phyloP scores from a whole-genome alignment of 2,113 vertebrate genomes.

The Macquaria australasica region DNA sequence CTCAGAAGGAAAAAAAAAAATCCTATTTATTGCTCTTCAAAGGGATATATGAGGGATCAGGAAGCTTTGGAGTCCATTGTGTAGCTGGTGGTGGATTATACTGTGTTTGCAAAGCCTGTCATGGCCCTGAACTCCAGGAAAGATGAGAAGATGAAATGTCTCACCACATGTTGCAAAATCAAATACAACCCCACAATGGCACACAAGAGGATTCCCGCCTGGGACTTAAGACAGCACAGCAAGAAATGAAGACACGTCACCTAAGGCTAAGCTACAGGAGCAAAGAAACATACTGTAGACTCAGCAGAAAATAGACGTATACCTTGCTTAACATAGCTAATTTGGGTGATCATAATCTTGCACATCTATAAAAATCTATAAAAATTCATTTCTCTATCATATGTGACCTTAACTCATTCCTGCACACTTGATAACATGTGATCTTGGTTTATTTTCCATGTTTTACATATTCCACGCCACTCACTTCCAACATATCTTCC shows the following conservation, averaged over 20 bases:
- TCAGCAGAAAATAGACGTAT: background rate
- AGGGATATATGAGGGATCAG: conserved; percentile 51
- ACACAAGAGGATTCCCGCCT: conserved; percentile 43
- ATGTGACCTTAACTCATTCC: background rate
- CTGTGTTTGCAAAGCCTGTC: conserved; percentile 63
- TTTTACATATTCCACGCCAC: background rate
- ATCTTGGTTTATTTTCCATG: background rate
- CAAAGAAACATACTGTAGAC: background rate
- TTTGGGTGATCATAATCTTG: background rate
- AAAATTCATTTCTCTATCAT: background rate
- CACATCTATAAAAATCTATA: background rate
- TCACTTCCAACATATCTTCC: background rate
- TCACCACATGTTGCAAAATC: conserved; percentile 59
- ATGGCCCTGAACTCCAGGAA: conserved; percentile 53
- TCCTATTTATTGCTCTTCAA: conserved; percentile 49
- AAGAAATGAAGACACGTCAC: conserved; percentile 22
- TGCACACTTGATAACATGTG: background rate
- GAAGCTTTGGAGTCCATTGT: conserved; percentile 52
- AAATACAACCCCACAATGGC: conserved; percentile 46
- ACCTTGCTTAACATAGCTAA: background rate
- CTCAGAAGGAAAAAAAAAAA: conserved; percentile 16
- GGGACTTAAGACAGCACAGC: conserved; percentile 43
- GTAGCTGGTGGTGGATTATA: conserved; percentile 56
- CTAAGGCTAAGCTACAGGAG: conserved; percentile 5
- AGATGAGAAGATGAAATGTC: conserved; percentile 62